Evolutionary conservation across 2,888 invertebrate species (phyloP).

Genomic region (Diarsia dahlii): DNA sequence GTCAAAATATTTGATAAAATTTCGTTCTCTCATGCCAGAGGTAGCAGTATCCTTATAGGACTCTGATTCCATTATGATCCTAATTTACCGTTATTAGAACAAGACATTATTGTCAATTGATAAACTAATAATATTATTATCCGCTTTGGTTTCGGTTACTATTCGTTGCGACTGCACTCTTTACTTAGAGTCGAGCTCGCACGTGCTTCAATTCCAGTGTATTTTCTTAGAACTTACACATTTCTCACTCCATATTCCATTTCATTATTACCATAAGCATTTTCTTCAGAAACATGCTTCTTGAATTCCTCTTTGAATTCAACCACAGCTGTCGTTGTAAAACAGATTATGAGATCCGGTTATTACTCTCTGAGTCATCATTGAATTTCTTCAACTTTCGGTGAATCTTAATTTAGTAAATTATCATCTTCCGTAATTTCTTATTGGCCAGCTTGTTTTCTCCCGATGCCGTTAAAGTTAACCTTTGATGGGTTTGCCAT

Average conservation of each 20-base stretch:
- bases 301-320: constrained; percentile 27
- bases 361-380: constrained; percentile 43
- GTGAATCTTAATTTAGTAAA: constrained; percentile 37
- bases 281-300: constrained; percentile 18
- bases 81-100: background rate
- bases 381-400: constrained; percentile 59
- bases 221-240: constrained; percentile 49
- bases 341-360: constrained; percentile 55
- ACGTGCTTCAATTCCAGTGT: constrained; percentile 57
- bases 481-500: constrained; percentile 16
- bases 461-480: background rate
- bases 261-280: constrained; percentile 9
- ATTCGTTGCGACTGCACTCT: constrained; percentile 29
- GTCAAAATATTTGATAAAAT: background rate
- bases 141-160: background rate
- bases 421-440: constrained; percentile 35
- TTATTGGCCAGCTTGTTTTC: constrained; percentile 26
- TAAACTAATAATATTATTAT: background rate
- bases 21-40: background rate
- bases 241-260: constrained; percentile 26
- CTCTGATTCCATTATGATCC: background rate
- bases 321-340: constrained; percentile 35
- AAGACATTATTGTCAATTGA: background rate
- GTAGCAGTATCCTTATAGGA: background rate
- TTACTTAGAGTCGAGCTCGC: constrained; percentile 39